Percentiles rank a stretch among this genome's conserved stretches.
Evolutionary conservation across 2,797 vertebrate species (phyloP).

Genomic region (Florisuga fusca): DNA sequence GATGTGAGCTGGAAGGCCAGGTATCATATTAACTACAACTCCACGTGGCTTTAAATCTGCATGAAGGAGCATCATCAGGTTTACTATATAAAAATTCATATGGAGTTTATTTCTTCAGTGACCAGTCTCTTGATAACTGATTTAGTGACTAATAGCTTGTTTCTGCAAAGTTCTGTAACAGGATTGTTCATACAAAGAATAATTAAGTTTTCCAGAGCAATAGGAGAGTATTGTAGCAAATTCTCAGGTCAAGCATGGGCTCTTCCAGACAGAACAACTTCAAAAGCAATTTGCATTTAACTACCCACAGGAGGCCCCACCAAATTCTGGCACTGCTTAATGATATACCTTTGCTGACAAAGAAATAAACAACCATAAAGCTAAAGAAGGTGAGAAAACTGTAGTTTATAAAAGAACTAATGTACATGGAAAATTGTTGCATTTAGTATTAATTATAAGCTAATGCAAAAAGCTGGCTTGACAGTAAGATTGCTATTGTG

Average conservation of each 20-base stretch:
- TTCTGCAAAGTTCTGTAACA: not conserved
- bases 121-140: not conserved
- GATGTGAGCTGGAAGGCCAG: slow-evolving; percentile 89
- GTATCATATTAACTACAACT: slow-evolving; percentile 95
- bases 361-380: not conserved
- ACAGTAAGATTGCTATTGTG: not conserved
- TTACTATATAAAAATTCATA: not conserved
- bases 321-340: not conserved
- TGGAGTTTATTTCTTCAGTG: not conserved
- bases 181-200: not conserved
- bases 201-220: not conserved
- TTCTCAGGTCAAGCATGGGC: not conserved
- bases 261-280: not conserved
- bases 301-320: not conserved
- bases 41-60: slow-evolving; percentile 93
- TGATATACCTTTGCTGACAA: not conserved
- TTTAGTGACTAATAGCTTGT: not conserved
- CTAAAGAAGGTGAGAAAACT: not conserved
- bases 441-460: not conserved
- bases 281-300: not conserved
- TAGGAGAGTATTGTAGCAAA: not conserved
- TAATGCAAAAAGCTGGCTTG: not conserved
- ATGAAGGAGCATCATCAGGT: not conserved
- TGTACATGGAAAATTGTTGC: not conserved
- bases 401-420: not conserved